Percentiles rank a stretch among this genome's conserved stretches.
These are phyloP conservation scores for Cryptoblepharus egeriae DNA, from an alignment of 2,797 vertebrate species.

Conservation along the genomic window DNA sequence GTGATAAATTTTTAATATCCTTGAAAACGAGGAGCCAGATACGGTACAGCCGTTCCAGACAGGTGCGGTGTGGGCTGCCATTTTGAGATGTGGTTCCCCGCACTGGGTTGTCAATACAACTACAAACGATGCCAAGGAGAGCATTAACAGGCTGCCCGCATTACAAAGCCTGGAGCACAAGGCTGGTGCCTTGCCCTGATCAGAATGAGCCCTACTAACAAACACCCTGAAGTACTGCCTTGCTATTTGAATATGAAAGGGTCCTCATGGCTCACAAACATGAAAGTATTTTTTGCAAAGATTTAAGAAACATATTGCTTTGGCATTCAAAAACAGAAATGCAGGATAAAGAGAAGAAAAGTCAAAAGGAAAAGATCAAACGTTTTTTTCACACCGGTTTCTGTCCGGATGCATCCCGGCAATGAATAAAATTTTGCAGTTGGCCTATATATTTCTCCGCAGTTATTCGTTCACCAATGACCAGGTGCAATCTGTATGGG, in stretches of 20 bases:
- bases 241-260: fast-evolving
- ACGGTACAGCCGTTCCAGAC: conserved; percentile 33
- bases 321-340: neutral
- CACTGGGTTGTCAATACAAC: fast-evolving
- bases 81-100: conserved; percentile 1
- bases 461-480: neutral
- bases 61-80: conserved; percentile 31
- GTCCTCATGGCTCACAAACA: neutral
- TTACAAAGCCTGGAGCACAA: neutral
- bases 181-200: neutral
- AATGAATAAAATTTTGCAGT: neutral
- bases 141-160: conserved; percentile 22
- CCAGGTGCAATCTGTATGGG: neutral
- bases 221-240: too few relatives aligned
- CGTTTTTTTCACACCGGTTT: neutral
- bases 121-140: neutral
- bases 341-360: neutral
- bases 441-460: neutral
- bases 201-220: neutral
- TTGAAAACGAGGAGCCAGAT: conserved; percentile 63
- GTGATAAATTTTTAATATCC: conserved; percentile 76
- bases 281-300: neutral
- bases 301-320: neutral
- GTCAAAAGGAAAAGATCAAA: neutral
- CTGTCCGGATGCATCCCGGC: neutral